phyloP scores from a whole-genome alignment of 2,113 vertebrate species.

The Anguilla rostrata region DNA sequence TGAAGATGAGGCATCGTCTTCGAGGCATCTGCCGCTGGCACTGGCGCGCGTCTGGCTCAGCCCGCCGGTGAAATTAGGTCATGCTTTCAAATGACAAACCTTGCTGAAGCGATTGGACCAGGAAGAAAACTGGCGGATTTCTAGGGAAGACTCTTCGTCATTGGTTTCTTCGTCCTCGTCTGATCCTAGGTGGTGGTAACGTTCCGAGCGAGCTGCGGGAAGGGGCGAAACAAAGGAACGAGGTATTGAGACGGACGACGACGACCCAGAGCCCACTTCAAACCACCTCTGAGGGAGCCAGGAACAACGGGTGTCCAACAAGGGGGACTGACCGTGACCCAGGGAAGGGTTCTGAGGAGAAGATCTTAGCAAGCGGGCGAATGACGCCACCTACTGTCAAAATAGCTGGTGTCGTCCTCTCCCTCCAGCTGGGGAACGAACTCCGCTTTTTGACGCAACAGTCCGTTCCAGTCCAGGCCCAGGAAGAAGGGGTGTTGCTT shows the following conservation, averaged over 20 bases:
- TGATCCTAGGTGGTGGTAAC: slow-evolving; percentile 88
- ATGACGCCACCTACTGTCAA: slow-evolving; percentile 81
- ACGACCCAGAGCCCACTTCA: neutral
- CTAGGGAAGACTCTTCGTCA: slow-evolving; percentile 87
- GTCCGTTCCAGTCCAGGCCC: slow-evolving; percentile 90
- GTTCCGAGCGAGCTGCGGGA: slow-evolving; percentile 83
- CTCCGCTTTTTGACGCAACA: slow-evolving; percentile 92
- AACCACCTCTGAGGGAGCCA: neutral
- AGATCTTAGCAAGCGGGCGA: neutral
- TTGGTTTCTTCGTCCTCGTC: slow-evolving; percentile 92
- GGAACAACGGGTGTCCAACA: neutral
- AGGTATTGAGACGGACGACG: neutral
- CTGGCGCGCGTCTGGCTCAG: neutral
- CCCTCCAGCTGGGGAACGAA: slow-evolving; percentile 95
- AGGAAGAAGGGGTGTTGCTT: slow-evolving; percentile 90
- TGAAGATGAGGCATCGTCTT: too few relatives aligned
- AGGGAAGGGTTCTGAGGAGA: neutral
- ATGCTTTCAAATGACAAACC: slow-evolving; percentile 59
- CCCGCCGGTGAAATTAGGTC: neutral
- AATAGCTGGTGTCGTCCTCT: slow-evolving; percentile 96
- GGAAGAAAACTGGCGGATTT: slow-evolving; percentile 93
- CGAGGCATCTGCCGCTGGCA: neutral
- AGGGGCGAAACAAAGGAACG: neutral
- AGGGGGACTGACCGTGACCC: neutral
- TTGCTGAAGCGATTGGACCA: slow-evolving; percentile 98